Percentiles rank a stretch among this genome's conserved stretches.
These are phyloP conservation scores for Eucera pruinosa DNA, from an alignment of 2,888 invertebrate genomes.

Conservation along the genomic window DNA sequence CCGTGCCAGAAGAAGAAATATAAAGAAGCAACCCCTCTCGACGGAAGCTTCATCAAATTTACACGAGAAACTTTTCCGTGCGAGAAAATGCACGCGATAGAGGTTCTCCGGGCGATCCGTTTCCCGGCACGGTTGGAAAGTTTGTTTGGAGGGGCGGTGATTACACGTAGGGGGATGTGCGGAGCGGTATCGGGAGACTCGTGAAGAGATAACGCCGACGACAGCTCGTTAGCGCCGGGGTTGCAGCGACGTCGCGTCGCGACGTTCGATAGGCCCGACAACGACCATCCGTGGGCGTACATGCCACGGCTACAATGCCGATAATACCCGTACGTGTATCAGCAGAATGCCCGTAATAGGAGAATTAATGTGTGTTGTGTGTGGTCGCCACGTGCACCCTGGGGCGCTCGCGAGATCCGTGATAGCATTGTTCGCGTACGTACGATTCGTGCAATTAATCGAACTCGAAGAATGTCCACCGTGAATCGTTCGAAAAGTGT, in stretches of 20 bases:
- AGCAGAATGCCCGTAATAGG: constrained; percentile 79
- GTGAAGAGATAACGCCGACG: constrained; percentile 71
- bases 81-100: constrained; percentile 15
- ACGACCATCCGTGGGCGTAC: constrained; percentile 69
- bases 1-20: no score
- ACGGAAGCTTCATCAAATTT: constrained; percentile 22
- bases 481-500: constrained; percentile 33
- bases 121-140: neutral
- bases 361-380: constrained; percentile 81
- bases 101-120: neutral
- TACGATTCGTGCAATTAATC: constrained; percentile 80
- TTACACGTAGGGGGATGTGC: constrained; percentile 32
- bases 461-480: constrained; percentile 66
- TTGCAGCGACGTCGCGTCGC: constrained; percentile 77
- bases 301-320: constrained; percentile 68
- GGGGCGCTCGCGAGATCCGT: constrained; percentile 74
- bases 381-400: constrained; percentile 76
- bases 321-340: constrained; percentile 58
- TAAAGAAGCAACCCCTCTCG: neutral
- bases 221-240: constrained; percentile 80
- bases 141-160: constrained; percentile 26
- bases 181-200: constrained; percentile 56
- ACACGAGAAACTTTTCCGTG: constrained; percentile 25
- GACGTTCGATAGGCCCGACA: constrained; percentile 77
- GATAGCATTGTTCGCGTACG: constrained; percentile 79